Base-by-base conservation (phyloP, 2,888 invertebrate genomes). In the Drosophila nr. medialis region DNA sequence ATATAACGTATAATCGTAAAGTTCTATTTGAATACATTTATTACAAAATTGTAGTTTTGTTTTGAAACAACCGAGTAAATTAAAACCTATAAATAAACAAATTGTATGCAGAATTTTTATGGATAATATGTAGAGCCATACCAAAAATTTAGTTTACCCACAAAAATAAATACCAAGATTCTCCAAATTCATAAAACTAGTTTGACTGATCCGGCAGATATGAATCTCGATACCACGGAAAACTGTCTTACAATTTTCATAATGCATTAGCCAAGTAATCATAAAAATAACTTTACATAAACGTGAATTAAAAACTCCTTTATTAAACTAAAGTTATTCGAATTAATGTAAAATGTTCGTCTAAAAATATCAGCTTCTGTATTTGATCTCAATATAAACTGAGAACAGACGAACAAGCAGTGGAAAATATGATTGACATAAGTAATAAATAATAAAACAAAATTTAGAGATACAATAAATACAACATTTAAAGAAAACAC, bases 281-380 rank as follows among this genome's bases (percentile, higher is more conserved):
- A 81, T 83, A 64, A 55, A 67, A 82, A 75, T 72, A 89, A 86
- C 67, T 79, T 79, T 42, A 78, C 56, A 66, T 77, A 64, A 55
- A 65, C 42, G 53, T 70, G 49, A 71, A 86, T 55, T 56, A 58
- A 53, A 70, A 30, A 21, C 68, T 45, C 56, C 64, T 63, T 81
- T 69, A 67, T 51, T 59, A 60, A 75, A 61, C 34, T 66, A 82
- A 67, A 79, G 67, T 72, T 81, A 77, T 68, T 83, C 71, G 75
- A 67, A 73, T 75, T 82, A 60, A 75, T 85, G 85, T 89, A 85
- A 64, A 74, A 77, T 85, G 80, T 83, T 89, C 69, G 67, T 79
- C 82, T 66, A 62, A 69, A 75, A 72, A 74, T 80, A 86, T 89
- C 90, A 87, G 86, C 90, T 90, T 89, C 78, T 84, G 73, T 72